A percentile compares a stretch with the other conserved stretches of the same genome.
Evolutionary conservation across 1,140 invertebrate species (phyloP).

Genomic region (Eueides isabella): DNA sequence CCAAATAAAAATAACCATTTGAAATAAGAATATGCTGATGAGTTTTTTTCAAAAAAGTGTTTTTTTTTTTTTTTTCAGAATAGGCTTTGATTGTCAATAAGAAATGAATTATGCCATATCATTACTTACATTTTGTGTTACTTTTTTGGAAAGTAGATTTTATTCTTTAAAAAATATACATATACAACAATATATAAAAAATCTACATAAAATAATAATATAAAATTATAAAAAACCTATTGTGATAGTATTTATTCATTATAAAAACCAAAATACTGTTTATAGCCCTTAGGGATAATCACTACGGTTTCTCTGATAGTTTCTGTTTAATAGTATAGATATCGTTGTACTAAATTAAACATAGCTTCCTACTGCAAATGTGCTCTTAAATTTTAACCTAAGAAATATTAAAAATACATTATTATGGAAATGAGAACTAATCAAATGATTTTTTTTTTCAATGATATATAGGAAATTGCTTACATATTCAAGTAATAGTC

Average conservation of each 20-base stretch:
- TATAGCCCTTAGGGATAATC: not conserved
- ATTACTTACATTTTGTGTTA: not conserved
- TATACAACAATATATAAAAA: not conserved
- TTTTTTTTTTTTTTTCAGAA: not conserved
- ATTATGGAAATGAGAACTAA: constrained; percentile 20
- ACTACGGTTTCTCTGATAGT: not conserved
- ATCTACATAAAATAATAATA: not conserved
- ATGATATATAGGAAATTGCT: constrained; percentile 26
- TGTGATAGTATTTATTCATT: no score
- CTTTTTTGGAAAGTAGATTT: not conserved
- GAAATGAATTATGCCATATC: not conserved
- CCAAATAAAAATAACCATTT: not conserved
- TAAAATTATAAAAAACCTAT: no score
- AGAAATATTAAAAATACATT: constrained; percentile 23
- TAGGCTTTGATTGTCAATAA: not conserved
- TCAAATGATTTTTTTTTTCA: constrained; percentile 15
- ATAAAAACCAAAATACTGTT: no score
- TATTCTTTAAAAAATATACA: not conserved
- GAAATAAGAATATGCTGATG: not conserved
- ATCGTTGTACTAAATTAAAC: not conserved
- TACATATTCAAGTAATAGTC: constrained; percentile 58
- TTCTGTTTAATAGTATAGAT: not conserved
- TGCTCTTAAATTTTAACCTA: constrained; percentile 3
- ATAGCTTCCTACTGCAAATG: constrained; percentile 2
- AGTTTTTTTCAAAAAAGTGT: not conserved